Evolutionary conservation across 2,888 invertebrate genomes (phyloP).

Genomic region (Blastobasis adustella): DNA sequence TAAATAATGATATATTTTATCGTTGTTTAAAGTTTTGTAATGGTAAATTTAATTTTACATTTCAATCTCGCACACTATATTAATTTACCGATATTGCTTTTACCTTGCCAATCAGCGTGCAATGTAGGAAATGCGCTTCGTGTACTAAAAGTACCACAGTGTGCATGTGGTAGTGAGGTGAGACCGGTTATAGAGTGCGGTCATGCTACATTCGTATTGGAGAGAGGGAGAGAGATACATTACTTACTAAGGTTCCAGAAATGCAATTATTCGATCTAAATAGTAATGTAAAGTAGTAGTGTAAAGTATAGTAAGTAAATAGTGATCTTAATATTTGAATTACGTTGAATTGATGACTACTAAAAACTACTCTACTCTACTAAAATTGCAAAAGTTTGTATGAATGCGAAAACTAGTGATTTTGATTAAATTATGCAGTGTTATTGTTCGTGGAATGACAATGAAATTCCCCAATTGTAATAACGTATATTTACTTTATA

Average conservation of each 20-base stretch:
- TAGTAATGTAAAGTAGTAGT: no score
- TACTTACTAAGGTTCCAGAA: neutral
- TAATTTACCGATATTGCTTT: neutral
- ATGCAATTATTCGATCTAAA: neutral
- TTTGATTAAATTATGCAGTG: no score
- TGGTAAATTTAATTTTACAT: no score
- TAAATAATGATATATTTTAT: no score
- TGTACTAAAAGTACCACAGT: slow-evolving; percentile 2
- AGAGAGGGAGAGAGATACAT: slow-evolving; percentile 4
- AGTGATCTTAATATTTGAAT: no score
- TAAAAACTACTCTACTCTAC: no score
- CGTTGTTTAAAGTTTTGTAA: no score
- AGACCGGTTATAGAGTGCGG: slow-evolving; percentile 49
- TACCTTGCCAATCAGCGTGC: neutral
- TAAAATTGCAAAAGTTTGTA: no score
- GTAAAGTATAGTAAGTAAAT: no score
- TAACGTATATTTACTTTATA: slow-evolving; percentile 3
- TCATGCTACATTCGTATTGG: slow-evolving; percentile 28
- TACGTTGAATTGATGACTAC: no score
- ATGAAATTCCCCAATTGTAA: neutral
- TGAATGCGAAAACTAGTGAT: no score
- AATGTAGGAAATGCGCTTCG: neutral
- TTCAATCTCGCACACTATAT: neutral
- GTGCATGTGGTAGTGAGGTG: neutral
- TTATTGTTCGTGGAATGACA: no score